Percentiles rank a stretch among this genome's conserved stretches.
These are phyloP conservation scores for Pipa parva DNA, from an alignment of 2,113 vertebrate species.

Conservation along the genomic window DNA sequence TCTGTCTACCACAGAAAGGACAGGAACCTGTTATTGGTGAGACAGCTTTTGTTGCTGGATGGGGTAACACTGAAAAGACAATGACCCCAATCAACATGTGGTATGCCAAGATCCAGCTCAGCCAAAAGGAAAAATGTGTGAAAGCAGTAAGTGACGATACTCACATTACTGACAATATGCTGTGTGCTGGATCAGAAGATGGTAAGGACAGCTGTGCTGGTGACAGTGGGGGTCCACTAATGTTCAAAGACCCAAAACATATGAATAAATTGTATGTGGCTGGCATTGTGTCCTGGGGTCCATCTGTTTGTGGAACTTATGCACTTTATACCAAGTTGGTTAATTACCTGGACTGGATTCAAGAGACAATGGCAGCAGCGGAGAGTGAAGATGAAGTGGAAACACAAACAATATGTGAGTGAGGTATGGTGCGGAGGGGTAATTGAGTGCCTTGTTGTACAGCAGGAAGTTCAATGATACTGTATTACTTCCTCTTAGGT, in stretches of 20 bases:
- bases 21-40: conserved; percentile 20
- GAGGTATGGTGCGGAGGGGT: not conserved
- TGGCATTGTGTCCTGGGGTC: conserved; percentile 88
- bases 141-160: not conserved
- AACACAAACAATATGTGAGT: not conserved
- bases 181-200: conserved; percentile 72
- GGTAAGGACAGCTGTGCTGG: conserved; percentile 73
- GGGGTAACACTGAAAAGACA: conserved; percentile 44
- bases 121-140: conserved; percentile 49
- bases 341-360: conserved; percentile 84
- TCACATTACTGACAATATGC: conserved; percentile 78
- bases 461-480: no score
- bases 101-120: conserved; percentile 53
- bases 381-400: not conserved
- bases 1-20: conserved; percentile 61
- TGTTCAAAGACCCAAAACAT: conserved; percentile 49
- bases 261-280: conserved; percentile 51
- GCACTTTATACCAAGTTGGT: conserved; percentile 82
- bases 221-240: conserved; percentile 81
- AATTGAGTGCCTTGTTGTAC: not conserved
- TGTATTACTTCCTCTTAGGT: no score
- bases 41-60: conserved; percentile 65
- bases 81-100: not conserved
- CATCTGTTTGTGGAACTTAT: conserved; percentile 62
- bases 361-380: conserved; percentile 58